Base-by-base conservation (phyloP, 1,140 invertebrate species). In the Cephus cinctus region DNA sequence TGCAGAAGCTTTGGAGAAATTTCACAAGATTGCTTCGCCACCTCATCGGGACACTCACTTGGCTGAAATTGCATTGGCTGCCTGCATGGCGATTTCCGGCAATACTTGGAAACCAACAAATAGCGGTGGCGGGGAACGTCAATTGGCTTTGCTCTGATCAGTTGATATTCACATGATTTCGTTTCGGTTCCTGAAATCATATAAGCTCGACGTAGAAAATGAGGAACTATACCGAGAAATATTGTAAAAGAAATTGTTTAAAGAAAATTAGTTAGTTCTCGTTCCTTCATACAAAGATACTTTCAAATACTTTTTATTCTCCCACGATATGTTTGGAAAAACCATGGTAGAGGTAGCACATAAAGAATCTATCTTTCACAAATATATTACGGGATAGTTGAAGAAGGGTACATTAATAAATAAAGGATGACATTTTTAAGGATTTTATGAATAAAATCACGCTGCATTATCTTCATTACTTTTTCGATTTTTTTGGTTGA, bases 11-110 rank as follows among this genome's bases (percentile, higher is more conserved):
- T 47, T 76, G 9, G 63, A 67, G 21, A 61, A 48, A 8, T 78
- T 77, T 57, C 74, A 78, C 35, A 59, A 54, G 56, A 65, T 83
- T 2, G 83, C 80, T 0, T 59, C 65, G 2, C 69, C 82, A 1
- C 84, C 84, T 0, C 80, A 86, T 50, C 73, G 77, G 25, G 76
- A 78, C 36, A 82, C 83, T 0, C 78, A 84, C 15, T 61, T 83
- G 14, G 84, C 82, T 0, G 81, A 86, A 61, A 83, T 84, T 52
- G 78, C 80, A 1, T 59, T 86, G 36, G 69, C 77, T 0, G 73
- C 78, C 5, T 86, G 83, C 57, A 76, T 77, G 52, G 75, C 80
- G 0, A 57, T 75, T 19, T 61, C 58, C 12, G 80, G 78, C 8
- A 68, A 67, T 45, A 50, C 41, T 32, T 67, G 62, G 61, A 52